Base-by-base conservation (phyloP, 2,888 invertebrate species). In the Chrysomela aeneicollis region DNA sequence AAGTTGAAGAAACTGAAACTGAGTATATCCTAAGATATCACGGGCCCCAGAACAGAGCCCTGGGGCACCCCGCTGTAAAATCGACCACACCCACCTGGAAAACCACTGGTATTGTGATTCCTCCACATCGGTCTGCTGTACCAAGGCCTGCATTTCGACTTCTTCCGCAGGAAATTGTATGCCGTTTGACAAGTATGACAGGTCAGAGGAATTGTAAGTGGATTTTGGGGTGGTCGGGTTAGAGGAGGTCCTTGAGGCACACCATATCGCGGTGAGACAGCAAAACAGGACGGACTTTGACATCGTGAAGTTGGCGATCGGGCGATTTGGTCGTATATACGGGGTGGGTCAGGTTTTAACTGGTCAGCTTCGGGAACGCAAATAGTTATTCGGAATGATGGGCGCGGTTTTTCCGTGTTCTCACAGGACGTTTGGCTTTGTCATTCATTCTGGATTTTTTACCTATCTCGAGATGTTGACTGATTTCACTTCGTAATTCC, bases 71-170 rank as follows among this genome's bases (percentile, higher is more conserved):
- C 6, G 26, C 26, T 3, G 26, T 26, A n/a, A n/a, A n/a, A n/a
- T n/a, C n/a, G n/a, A n/a, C n/a, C n/a, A 26, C 26, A 26, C 15
- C 12, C n/a, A 42, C 42, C 42, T 85, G 67, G 85, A 84, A 79
- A 91, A 82, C 90, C 90, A 91, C 68, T 88, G 85, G 82, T 90
- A 86, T 59, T 87, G 83, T 0, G 86, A 84, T 66, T 71, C 72
- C 49, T 69, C 68, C 15, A 67, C 61, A 46, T 58, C 63, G 17
- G 68, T 63, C 53, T 74, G 73, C 37, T 75, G 73, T 32, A 76
- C 66, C 46, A 73, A 63, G 15, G 73, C 64, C 59, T 73, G 59
- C 15, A 74, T 75, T 52, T 74, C 70, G 32, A 70, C 62, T 10
- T 71, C 70, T 37, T 71, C 69, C 37, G 76, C 80, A 52, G 82